Evolutionary conservation across 2,888 invertebrate genomes (phyloP).

Genomic region (Lobophora halterata): DNA sequence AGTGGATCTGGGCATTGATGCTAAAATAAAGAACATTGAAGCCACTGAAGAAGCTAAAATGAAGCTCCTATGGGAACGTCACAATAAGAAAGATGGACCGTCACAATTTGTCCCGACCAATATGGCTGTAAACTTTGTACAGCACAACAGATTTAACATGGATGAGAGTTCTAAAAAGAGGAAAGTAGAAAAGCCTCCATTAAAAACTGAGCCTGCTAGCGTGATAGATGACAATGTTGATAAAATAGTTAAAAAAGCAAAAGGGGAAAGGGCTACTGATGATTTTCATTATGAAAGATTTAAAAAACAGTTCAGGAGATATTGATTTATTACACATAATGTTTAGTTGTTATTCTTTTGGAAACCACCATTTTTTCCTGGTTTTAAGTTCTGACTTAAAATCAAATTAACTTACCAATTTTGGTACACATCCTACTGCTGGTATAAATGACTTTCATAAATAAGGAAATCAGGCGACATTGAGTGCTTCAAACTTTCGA

Average conservation of each 20-base stretch:
- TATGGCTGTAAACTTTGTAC: constrained; percentile 99
- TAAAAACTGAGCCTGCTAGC: constrained; percentile 53
- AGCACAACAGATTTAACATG: constrained; percentile 97
- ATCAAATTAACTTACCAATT: no score
- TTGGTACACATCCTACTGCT: no score
- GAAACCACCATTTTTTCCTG: no score
- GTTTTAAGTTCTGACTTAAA: no score
- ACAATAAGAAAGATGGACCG: constrained; percentile 95
- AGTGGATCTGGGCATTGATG: constrained; percentile 99
- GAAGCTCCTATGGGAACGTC: constrained; percentile 92
- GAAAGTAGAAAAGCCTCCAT: constrained; percentile 77
- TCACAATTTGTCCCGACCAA: constrained; percentile 98
- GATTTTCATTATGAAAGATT: constrained; percentile 98
- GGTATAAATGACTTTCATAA: no score
- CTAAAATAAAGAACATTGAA: constrained; percentile 99
- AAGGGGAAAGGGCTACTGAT: constrained; percentile 95
- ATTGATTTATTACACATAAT: constrained; percentile 64
- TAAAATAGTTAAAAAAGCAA: constrained; percentile 83
- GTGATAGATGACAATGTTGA: constrained; percentile 71
- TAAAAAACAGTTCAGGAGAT: constrained; percentile 96
- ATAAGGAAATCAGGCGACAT: no score
- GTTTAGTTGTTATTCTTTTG: no score
- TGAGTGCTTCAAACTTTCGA: no score
- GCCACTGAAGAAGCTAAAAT: constrained; percentile 99
- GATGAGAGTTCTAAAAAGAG: constrained; percentile 84